Base-by-base conservation (phyloP, 1,140 invertebrate genomes). In the Euura saliciscinereae region DNA sequence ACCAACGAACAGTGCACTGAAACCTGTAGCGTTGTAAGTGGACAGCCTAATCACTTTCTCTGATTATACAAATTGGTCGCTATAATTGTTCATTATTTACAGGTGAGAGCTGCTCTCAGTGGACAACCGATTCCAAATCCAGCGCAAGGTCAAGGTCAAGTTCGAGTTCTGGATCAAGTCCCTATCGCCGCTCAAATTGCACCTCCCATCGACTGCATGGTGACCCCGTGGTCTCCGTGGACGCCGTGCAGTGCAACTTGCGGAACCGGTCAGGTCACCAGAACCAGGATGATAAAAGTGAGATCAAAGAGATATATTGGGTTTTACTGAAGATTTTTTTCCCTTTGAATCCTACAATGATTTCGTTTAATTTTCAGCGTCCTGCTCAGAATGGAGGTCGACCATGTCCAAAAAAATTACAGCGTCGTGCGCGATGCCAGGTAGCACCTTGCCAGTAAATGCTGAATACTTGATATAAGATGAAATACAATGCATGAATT, bases 191-290 rank as follows among this genome's bases (percentile, higher is more conserved):
- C 51, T 59, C 51, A 59, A 59, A 59, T 3, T 59, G 73, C 67
- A 6, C 70, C 70, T 4, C 78, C 87, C n/a, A 81, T 89, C 13
- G 89, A 91, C 77, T 97, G 95, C 76, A 85, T 91, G 75, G 88
- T 95, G 11, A 90, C 91, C 1, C 88, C 90, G 59, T 97, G 94
- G 94, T 91, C 90, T 7, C 85, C 89, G 42, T 97, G 95, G 95
- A 89, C 91, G 5, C 81, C 90, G 0, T 97, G 96, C 79, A 94
- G 89, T 70, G 91, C 89, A 0, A 90, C 90, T 43, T 97, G 96
- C 80, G 94, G 94, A 2, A 77, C 83, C 4, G 93, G 93, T 75
- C 82, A 87, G 13, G 86, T 89, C 67, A 89, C 88, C 65, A 88
- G 92, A 75, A 89, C 84, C 11, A 83, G 93, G 69, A 88, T 88